Evolutionary conservation across 2,113 vertebrate species (phyloP), one percentile per base, ranked within the genome.

Genomic region (Narcine bancroftii): DNA sequence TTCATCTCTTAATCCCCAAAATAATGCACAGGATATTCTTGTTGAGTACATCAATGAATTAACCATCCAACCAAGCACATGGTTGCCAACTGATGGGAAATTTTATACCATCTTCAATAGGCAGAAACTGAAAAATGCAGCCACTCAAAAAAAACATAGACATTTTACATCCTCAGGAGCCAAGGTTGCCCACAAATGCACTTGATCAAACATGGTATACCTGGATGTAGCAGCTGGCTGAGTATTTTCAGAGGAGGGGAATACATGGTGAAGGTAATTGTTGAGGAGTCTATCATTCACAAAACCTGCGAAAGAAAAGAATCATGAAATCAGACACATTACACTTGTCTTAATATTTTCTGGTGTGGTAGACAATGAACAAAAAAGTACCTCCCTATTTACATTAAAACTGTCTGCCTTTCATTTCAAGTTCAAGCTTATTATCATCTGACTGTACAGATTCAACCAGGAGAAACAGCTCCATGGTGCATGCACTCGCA

Each of bases 201-300:
- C 42, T 33, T 47, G 45, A 91, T 47, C 42, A 91, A 91, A 91
- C 89, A 45, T 21, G 36, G 89, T 71, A 56, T 96, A 99, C 98
- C 98, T 98, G 97, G 97, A 96, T 5, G 96, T 94, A 92, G 97
- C 97, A 92, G 96, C 93, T 0, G 95, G 91, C 26, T 96, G 95
- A 60, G 92, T 94, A 29, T 95, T 96, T 92, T 96, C 95, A 73
- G 95, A 95, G 77, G 71, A 95, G 92, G 97, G 96, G 92, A 99
- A 99, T 92, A 99, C 83, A 0, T 96, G 97, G 66, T 98, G 95
- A 75, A 99, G 96, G 93, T 98, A 99, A 94, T 99, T 97, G 92
- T 97, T 97, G 94, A 99, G 95, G 81, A 99, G 94, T 94, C 97
- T 97, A 95, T 99, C 98, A 5, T 97, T 98, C 79, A 98, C 97